Base-by-base conservation (phyloP, 2,113 vertebrate species). In the Rhinolophus sinicus region DNA sequence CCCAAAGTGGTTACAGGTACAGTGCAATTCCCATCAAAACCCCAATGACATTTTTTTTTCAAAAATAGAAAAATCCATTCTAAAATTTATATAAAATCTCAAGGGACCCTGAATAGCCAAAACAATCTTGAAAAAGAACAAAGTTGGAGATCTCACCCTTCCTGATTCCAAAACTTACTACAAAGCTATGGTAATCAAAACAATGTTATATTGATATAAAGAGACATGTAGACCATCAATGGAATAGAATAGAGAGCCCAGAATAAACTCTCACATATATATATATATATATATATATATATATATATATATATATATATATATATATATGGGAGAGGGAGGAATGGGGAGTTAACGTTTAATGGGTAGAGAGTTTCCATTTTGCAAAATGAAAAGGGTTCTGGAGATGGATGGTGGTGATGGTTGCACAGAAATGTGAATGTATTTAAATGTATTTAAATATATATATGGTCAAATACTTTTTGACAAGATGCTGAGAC, bases 51-150 rank as follows among this genome's bases (percentile, higher is more conserved):
- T 62, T 33, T 15, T 21, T 52, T n/a, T 38, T 33, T 15, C 16
- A 73, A 9, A 81, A 95, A 65, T 65, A 81, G 80, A 87, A 92
- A 76, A 87, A 58, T 87, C 24, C 11, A 26, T 75, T 64, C 44
- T 92, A 64, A 92, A 81, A 92, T 87, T 67, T 35, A 33, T 73
- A 54, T 87, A 24, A 22, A 16, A 65, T 73, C 65, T 95, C 82
- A 73, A 87, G 56, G 24, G 14, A 81, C 56, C 6, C 4, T 56
- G 15, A 80, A 33, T 56, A 80, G 18, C 54, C 18, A 73, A 81
- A 87, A 47, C 18, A 80, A 12, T 65, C 8, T 87, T 80, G 64
- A 87, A 80, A 87, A 30, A 85, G 21, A 72, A 30, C 18, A 33
- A 44, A 65, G 35, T 56, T 87, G 47, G 24, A 47, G 56, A 22